Evolutionary conservation across 2,113 vertebrate species (phyloP).

Genomic region (Nerophis ophidion): DNA sequence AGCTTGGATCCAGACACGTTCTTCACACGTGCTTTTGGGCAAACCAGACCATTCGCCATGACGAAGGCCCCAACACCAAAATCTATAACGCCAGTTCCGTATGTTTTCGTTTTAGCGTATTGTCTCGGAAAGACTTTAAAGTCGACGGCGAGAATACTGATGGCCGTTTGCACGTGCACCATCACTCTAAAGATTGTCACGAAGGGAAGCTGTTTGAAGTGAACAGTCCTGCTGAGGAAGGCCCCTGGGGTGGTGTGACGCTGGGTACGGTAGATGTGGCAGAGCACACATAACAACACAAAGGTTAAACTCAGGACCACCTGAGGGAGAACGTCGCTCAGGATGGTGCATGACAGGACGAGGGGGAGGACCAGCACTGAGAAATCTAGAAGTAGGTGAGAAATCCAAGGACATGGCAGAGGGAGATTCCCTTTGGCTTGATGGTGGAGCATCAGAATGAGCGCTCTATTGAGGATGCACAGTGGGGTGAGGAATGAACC

Average conservation of each 20-base stretch:
- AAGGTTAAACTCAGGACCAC: slow-evolving; percentile 53
- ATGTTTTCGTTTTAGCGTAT: slow-evolving; percentile 89
- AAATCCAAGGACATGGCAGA: slow-evolving; percentile 53
- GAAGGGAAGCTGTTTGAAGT: slow-evolving; percentile 75
- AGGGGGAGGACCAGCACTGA: slow-evolving; percentile 75
- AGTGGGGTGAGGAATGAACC: slow-evolving; percentile 76
- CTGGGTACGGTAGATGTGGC: slow-evolving; percentile 57
- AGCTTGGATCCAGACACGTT: slow-evolving; percentile 44
- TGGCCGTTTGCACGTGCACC: slow-evolving; percentile 80
- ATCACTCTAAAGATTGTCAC: slow-evolving; percentile 82
- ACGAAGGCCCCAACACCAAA: slow-evolving; percentile 86
- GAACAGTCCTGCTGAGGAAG: slow-evolving; percentile 71
- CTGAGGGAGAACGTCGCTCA: slow-evolving; percentile 67
- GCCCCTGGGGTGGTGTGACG: slow-evolving; percentile 47
- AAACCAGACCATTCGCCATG: slow-evolving; percentile 85
- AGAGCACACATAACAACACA: slow-evolving; percentile 56
- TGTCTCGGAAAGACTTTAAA: slow-evolving; percentile 86
- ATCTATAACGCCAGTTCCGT: slow-evolving; percentile 94
- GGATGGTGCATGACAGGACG: slow-evolving; percentile 78
- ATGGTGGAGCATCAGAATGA: slow-evolving; percentile 73
- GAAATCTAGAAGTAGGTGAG: slow-evolving; percentile 80
- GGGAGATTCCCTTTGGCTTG: slow-evolving; percentile 55
- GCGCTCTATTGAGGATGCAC: slow-evolving; percentile 80
- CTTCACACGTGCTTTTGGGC: slow-evolving; percentile 80
- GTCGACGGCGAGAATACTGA: slow-evolving; percentile 92